These are phyloP conservation scores for Drosophila teissieri DNA, from an alignment of 1,140 invertebrate genomes.

Conservation along the genomic window DNA sequence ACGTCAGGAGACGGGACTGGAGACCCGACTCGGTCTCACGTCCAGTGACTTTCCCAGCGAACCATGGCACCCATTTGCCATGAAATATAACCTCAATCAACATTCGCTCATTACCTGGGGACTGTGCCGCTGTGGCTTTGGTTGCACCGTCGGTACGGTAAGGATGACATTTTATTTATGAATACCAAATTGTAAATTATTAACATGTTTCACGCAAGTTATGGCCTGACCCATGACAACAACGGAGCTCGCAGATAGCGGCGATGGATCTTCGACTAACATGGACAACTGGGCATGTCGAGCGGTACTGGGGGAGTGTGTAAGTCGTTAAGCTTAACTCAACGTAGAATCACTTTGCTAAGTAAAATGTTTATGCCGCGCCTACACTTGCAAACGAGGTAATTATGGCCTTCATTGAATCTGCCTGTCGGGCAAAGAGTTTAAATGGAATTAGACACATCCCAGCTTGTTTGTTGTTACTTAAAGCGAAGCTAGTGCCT, in stretches of 20 bases:
- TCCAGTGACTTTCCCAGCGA: slow-evolving; percentile 54
- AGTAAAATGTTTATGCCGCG: slow-evolving; percentile 76
- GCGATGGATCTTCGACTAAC: slow-evolving; percentile 59
- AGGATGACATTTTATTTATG: slow-evolving; percentile 82
- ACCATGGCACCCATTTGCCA: slow-evolving; percentile 73
- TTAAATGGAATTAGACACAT: slow-evolving; percentile 1
- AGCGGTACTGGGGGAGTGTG: too few relatives aligned
- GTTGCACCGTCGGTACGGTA: slow-evolving; percentile 60
- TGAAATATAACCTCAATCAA: slow-evolving; percentile 83
- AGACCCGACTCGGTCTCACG: slow-evolving; percentile 43
- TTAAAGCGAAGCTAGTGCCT: too few relatives aligned
- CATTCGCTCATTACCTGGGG: slow-evolving; percentile 75
- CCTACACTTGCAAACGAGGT: slow-evolving; percentile 72
- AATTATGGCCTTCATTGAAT: slow-evolving; percentile 69
- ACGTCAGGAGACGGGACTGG: slow-evolving; percentile 58
- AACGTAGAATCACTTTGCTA: slow-evolving; percentile 53
- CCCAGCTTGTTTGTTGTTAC: too few relatives aligned
- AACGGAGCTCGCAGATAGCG: slow-evolving; percentile 20
- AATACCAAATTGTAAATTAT: slow-evolving; percentile 84
- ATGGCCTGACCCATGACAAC: slow-evolving; percentile 66
- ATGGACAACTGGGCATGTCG: slow-evolving; percentile 47
- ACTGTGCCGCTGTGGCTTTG: slow-evolving; percentile 3
- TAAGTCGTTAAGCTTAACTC: slow-evolving; percentile 32
- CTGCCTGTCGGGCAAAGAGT: slow-evolving; percentile 24
- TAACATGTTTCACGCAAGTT: slow-evolving; percentile 83